Conservation (phyloP, 2,888 invertebrate genomes). For the Acanthosoma haemorrhoidale region DNA sequence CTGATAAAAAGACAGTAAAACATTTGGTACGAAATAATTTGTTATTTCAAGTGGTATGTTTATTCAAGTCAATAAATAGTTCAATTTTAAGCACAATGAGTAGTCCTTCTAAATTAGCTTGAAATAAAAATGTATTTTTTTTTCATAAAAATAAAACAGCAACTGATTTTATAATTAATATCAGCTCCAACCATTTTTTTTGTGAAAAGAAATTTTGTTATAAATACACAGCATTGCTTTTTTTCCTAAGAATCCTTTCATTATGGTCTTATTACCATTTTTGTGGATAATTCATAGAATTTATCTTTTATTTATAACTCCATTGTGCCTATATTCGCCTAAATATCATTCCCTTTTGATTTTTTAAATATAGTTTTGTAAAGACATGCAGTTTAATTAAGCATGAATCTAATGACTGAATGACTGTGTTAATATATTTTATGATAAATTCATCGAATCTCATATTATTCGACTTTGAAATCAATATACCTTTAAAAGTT, state of each 20-base stretch:
- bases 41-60: no score
- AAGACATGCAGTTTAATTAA: constrained; percentile 18
- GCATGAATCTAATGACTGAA: constrained; percentile 24
- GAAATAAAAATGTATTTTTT: no score
- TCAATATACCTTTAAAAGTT: not conserved
- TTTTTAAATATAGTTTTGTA: not conserved
- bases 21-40: no score
- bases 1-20: no score
- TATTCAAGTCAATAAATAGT: no score
- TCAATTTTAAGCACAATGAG: no score
- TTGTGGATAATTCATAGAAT: not conserved
- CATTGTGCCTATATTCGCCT: constrained; percentile 1
- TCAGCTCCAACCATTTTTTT: no score
- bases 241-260: not conserved
- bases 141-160: no score
- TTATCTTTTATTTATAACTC: not conserved
- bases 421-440: constrained; percentile 24
- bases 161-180: no score
- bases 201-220: no score
- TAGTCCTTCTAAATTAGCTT: no score
- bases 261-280: not conserved
- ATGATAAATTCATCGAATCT: constrained; percentile 17
- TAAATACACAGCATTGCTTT: not conserved
- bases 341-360: not conserved
- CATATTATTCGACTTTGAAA: not conserved